Evolutionary conservation across 2,113 vertebrate species (phyloP).

Genomic region (Otis tarda): DNA sequence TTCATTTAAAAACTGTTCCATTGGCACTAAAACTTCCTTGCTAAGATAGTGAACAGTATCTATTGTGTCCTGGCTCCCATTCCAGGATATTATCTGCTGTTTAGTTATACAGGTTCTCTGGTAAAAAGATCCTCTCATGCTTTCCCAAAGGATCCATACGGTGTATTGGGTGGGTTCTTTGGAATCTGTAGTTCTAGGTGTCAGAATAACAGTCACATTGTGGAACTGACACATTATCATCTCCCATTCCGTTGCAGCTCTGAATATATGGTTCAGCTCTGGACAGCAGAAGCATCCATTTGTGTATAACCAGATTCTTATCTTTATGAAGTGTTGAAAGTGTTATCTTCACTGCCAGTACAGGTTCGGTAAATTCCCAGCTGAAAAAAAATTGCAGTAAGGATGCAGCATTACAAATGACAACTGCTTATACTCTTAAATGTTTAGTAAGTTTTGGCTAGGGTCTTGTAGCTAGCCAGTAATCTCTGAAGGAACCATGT

Average conservation of each 20-base stretch:
- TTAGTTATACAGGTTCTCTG: background rate
- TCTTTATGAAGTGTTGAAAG: background rate
- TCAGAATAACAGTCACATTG: background rate
- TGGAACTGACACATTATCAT: background rate
- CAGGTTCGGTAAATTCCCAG: background rate
- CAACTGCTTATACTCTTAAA: background rate
- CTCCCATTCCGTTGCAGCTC: background rate
- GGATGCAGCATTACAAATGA: background rate
- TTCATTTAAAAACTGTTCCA: background rate
- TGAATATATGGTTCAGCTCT: background rate
- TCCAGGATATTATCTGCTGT: background rate
- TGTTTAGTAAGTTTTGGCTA: background rate
- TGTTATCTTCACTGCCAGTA: background rate
- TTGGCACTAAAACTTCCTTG: background rate
- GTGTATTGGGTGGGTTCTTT: background rate
- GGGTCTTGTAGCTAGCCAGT: background rate
- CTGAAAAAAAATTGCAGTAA: background rate
- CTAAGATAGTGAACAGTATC: background rate
- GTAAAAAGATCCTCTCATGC: background rate
- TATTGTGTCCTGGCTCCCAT: background rate
- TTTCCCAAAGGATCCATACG: background rate
- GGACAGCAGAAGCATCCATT: background rate
- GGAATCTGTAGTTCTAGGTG: background rate
- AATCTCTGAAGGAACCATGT: background rate
- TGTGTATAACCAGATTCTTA: background rate